These are phyloP conservation scores for Corynorhinus townsendii DNA, from an alignment of 2,113 vertebrate genomes.

Conservation along the genomic window DNA sequence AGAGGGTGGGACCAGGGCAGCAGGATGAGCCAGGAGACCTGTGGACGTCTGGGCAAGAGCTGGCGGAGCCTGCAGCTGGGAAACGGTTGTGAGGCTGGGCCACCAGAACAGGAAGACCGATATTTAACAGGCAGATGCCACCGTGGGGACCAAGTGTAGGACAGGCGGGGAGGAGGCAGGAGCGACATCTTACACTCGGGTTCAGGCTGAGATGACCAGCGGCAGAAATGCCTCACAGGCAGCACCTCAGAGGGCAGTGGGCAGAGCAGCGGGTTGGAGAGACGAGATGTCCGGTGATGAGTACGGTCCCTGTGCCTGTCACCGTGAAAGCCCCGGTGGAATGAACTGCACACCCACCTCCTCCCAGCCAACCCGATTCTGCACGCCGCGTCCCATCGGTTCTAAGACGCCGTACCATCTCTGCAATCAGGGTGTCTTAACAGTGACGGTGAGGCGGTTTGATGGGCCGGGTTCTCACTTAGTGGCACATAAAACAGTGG, in stretches of 20 bases:
- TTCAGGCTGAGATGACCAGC: background rate
- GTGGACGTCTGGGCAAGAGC: background rate
- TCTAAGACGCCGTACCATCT: background rate
- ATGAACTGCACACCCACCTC: background rate
- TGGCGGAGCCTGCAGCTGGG: background rate
- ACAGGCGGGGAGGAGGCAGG: background rate
- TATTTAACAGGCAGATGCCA: background rate
- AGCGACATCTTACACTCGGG: fast-evolving
- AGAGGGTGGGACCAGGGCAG: too few species aligned
- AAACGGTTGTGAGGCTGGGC: background rate
- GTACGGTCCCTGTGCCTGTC: background rate
- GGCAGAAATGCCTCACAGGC: background rate
- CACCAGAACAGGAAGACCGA: background rate
- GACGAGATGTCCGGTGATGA: background rate
- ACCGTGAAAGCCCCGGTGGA: too few species aligned
- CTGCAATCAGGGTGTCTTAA: background rate
- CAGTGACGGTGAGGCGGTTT: background rate
- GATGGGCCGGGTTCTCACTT: background rate
- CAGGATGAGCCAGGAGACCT: fast-evolving
- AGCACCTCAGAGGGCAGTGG: background rate
- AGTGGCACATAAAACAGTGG: background rate
- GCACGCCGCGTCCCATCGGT: too few species aligned
- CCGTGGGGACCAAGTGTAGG: too few species aligned
- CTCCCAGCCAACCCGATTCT: background rate
- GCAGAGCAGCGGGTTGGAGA: background rate